Conservation (phyloP, 1,140 invertebrate species). For the Melanaphis sacchari region DNA sequence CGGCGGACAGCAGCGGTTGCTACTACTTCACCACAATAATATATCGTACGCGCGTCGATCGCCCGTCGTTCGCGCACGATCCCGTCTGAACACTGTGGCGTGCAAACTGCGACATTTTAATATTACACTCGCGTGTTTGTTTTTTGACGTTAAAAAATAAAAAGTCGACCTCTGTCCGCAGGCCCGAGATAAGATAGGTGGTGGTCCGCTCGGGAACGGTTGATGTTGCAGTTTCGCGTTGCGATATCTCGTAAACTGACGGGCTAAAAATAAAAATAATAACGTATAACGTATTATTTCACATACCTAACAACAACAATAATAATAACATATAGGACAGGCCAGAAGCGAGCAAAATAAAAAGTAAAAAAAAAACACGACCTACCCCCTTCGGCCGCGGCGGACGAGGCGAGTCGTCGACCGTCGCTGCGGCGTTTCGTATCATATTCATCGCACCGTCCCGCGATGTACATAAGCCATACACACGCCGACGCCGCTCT, state of each 20-base stretch:
- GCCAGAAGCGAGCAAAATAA: too few relatives aligned
- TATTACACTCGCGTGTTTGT: not conserved
- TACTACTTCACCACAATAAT: not conserved
- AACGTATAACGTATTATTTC: not conserved
- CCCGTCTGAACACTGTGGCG: not conserved
- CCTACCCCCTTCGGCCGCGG: not conserved
- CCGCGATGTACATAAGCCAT: too few relatives aligned
- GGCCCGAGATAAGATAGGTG: too few relatives aligned
- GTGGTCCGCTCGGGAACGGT: too few relatives aligned
- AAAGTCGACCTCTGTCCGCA: too few relatives aligned
- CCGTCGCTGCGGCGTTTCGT: not conserved
- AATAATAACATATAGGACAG: not conserved
- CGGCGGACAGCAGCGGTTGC: too few relatives aligned
- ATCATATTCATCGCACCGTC: not conserved
- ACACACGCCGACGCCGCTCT: not conserved
- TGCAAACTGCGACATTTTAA: not conserved
- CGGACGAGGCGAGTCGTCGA: not conserved
- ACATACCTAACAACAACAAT: not conserved
- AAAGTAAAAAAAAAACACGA: not conserved
- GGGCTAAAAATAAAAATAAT: too few relatives aligned
- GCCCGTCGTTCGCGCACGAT: not conserved
- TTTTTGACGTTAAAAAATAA: not conserved
- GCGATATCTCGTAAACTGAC: too few relatives aligned
- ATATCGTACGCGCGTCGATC: not conserved
- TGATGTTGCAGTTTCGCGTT: too few relatives aligned